These are phyloP conservation scores for Panthera tigris DNA, from an alignment of 2,113 vertebrate species.

Conservation along the genomic window DNA sequence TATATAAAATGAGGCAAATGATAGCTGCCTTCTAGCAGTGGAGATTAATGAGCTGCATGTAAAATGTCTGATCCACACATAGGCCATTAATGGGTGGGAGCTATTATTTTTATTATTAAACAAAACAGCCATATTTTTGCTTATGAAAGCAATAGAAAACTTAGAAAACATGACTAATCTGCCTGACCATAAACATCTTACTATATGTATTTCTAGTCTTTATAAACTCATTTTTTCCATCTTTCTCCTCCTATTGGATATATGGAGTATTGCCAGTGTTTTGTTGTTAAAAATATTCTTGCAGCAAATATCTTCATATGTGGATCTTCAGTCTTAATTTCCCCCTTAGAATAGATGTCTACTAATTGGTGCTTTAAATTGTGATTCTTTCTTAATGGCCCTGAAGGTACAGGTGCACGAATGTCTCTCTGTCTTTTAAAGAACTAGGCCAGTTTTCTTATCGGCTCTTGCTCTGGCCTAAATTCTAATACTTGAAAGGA, in stretches of 20 bases:
- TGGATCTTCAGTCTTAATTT: not conserved
- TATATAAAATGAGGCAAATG: not conserved
- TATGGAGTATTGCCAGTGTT: not conserved
- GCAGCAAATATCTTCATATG: not conserved
- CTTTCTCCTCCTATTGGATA: not conserved
- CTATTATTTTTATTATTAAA: not conserved
- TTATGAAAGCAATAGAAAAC: constrained; percentile 24
- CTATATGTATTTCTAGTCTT: constrained; percentile 7
- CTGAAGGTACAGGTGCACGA: not conserved
- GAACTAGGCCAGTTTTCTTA: not conserved
- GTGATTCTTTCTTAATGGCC: not conserved
- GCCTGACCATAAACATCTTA: not conserved
- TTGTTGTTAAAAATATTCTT: not conserved
- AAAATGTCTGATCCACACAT: not conserved
- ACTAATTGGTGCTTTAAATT: not conserved
- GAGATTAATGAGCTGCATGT: not conserved
- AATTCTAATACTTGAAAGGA: constrained; percentile 35
- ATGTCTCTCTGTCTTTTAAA: not conserved
- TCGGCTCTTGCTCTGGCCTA: not conserved
- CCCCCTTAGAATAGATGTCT: not conserved
- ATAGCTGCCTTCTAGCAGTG: not conserved
- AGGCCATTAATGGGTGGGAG: not conserved
- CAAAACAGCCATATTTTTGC: not conserved
- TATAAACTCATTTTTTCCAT: not conserved
- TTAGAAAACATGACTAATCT: constrained; percentile 39